These are phyloP conservation scores for Mus musculus DNA, from an alignment of 2,113 vertebrate species.

Conservation along the genomic window DNA sequence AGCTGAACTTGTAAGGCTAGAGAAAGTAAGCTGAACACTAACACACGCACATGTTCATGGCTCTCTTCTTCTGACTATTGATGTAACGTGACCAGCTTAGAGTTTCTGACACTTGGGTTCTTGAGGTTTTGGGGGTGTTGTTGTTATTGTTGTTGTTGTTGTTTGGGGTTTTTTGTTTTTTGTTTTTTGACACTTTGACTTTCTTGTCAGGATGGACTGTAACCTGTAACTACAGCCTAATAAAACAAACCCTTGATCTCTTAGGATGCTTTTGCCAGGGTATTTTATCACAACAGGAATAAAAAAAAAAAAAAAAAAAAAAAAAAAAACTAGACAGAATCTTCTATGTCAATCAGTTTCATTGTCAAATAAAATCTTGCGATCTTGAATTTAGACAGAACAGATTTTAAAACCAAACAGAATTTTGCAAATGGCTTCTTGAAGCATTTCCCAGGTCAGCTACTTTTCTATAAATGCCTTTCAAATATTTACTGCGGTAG, in stretches of 20 bases:
- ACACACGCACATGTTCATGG: too few relatives aligned
- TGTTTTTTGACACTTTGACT: background rate
- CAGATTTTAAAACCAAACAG: background rate
- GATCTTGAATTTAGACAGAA: constrained; percentile 28
- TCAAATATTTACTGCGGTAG: background rate
- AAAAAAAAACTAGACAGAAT: background rate
- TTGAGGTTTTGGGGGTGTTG: too few relatives aligned
- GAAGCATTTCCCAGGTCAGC: background rate
- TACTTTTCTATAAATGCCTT: constrained; percentile 1
- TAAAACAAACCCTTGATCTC: background rate
- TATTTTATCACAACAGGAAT: background rate
- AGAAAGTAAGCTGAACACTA: background rate
- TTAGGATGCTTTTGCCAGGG: background rate
- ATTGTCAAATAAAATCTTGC: background rate
- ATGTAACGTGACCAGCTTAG: background rate
- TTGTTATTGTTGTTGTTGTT: too few relatives aligned
- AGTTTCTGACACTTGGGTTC: background rate
- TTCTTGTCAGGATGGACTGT: background rate
- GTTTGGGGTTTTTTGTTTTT: too few relatives aligned
- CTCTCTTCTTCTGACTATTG: background rate
- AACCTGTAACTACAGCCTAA: background rate
- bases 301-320: background rate
- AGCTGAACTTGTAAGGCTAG: background rate
- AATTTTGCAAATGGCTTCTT: constrained; percentile 14
- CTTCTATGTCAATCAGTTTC: background rate